Conservation (phyloP, 2,797 vertebrate species). For the Etheostoma perlongum region DNA sequence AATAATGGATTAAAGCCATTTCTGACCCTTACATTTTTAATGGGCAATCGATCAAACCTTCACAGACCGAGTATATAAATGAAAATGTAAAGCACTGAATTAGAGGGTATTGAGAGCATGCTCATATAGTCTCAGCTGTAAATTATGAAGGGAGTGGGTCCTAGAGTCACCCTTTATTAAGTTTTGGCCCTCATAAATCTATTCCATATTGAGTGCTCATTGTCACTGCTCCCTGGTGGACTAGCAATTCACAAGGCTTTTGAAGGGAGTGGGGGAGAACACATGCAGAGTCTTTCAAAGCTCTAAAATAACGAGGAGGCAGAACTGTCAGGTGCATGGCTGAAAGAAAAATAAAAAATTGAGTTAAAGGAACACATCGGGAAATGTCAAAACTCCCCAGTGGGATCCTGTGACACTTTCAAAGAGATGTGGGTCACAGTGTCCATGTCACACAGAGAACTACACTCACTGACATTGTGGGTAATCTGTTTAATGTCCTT, state of each 20-base stretch:
- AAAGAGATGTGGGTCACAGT: constrained; percentile 73
- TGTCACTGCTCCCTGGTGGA: constrained; percentile 61
- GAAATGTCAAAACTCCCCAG: constrained; percentile 80
- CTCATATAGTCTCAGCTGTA: constrained; percentile 57
- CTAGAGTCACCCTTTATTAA: constrained; percentile 80
- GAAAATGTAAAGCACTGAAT: constrained; percentile 73
- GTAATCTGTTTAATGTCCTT: constrained; percentile 71
- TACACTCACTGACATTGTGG: constrained; percentile 64
- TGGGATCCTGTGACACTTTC: constrained; percentile 69
- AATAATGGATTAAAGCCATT: constrained; percentile 69
- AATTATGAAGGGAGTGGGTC: constrained; percentile 71
- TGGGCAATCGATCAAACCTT: constrained; percentile 65
- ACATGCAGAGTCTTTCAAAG: constrained; percentile 52
- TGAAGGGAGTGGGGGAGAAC: constrained; percentile 4
- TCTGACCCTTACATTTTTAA: constrained; percentile 68
- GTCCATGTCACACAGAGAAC: constrained; percentile 65
- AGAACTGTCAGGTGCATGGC: constrained; percentile 70
- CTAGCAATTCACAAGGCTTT: constrained; percentile 52
- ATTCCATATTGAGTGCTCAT: constrained; percentile 67
- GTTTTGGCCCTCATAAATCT: constrained; percentile 74
- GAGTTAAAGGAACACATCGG: constrained; percentile 71
- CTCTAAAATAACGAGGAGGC: constrained; percentile 77
- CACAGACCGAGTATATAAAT: constrained; percentile 67
- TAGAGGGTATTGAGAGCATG: constrained; percentile 58
- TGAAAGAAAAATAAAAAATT: constrained; percentile 46